Percentiles rank a stretch among this genome's conserved stretches.
These are phyloP conservation scores for Pyxicephalus adspersus DNA, from an alignment of 2,113 vertebrate genomes.

Conservation along the genomic window DNA sequence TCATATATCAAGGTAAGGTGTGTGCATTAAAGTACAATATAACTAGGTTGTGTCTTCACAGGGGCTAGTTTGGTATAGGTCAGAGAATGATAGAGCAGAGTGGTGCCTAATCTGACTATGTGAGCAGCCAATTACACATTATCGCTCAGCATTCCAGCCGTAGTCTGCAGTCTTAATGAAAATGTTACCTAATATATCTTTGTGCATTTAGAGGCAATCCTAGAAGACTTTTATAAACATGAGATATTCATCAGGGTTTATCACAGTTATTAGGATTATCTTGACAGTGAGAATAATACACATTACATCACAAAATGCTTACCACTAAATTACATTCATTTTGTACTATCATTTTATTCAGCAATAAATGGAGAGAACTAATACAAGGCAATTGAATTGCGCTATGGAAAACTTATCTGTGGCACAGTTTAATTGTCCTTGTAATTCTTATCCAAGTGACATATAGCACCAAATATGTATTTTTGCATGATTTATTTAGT, in stretches of 20 bases:
- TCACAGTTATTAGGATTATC: conserved; percentile 24
- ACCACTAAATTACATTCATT: conserved; percentile 7
- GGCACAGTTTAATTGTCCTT: conserved; percentile 10
- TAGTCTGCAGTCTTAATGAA: neutral
- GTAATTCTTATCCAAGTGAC: conserved; percentile 16
- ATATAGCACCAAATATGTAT: neutral
- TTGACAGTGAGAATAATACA: conserved; percentile 1
- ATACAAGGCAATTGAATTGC: neutral
- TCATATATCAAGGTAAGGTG: too few species aligned
- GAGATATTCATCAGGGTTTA: conserved; percentile 26
- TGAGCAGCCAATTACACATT: neutral
- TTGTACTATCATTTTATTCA: conserved; percentile 19
- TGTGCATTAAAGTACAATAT: too few species aligned
- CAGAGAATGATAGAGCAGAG: too few species aligned
- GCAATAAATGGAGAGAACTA: conserved; percentile 1
- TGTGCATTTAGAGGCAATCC: neutral
- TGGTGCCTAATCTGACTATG: neutral
- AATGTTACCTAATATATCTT: conserved; percentile 2
- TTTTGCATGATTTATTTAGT: conserved; percentile 9
- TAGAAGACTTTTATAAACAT: neutral
- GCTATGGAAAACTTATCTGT: neutral
- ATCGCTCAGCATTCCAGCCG: neutral
- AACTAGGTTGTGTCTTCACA: too few species aligned
- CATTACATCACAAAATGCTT: conserved; percentile 27
- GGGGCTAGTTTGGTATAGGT: too few species aligned